These are phyloP conservation scores for Archilochus colubris DNA, from an alignment of 2,113 vertebrate species.

Conservation along the genomic window DNA sequence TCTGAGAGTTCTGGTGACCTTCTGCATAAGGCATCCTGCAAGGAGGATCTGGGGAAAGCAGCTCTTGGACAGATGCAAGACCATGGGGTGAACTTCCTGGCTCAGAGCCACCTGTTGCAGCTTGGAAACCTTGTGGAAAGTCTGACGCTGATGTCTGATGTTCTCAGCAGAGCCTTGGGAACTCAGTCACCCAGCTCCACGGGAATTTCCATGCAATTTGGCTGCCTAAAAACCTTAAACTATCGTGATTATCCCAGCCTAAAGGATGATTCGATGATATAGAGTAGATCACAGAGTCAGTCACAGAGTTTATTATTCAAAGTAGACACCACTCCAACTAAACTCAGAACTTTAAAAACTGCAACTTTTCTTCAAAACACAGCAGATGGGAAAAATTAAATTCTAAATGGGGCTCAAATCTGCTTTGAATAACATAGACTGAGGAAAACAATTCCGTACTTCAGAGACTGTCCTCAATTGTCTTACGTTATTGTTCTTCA, in stretches of 20 bases:
- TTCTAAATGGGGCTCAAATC: conserved; percentile 34
- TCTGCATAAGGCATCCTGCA: accelerated
- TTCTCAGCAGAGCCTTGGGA: background rate
- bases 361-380: conserved; percentile 42
- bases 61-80: background rate
- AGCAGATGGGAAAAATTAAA: conserved; percentile 57
- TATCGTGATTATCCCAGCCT: background rate
- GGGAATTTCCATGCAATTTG: background rate
- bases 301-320: background rate
- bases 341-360: conserved; percentile 4
- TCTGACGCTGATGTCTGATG: background rate
- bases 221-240: background rate
- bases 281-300: background rate
- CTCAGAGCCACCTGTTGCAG: background rate
- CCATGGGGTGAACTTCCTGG: background rate
- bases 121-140: conserved; percentile 33
- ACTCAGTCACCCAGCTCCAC: background rate
- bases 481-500: conserved; percentile 29
- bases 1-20: background rate
- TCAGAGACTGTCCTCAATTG: conserved; percentile 28
- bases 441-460: conserved; percentile 24
- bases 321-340: background rate
- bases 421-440: conserved; percentile 47
- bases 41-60: background rate
- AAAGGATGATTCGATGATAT: background rate